Evolutionary conservation across 2,888 invertebrate species (phyloP).

Genomic region (Melieria omissa): DNA sequence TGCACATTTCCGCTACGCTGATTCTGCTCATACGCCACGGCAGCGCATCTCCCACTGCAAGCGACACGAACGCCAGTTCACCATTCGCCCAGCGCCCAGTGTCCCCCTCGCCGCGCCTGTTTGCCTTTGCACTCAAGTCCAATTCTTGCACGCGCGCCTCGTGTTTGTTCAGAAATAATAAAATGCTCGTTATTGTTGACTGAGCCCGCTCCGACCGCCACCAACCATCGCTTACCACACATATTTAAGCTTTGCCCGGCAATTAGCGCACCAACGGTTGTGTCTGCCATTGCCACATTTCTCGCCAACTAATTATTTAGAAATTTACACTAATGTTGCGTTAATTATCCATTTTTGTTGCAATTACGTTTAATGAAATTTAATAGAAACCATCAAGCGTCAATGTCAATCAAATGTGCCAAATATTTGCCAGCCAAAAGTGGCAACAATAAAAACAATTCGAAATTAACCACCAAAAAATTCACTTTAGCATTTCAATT

Average conservation of each 20-base stretch:
- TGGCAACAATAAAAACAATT: too few relatives aligned
- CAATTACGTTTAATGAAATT: slow-evolving; percentile 2
- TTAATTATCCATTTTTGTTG: slow-evolving; percentile 12
- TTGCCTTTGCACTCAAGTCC: neutral
- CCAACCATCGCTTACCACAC: neutral
- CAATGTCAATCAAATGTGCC: neutral
- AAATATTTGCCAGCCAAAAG: too few relatives aligned
- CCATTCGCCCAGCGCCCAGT: too few relatives aligned
- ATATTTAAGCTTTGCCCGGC: neutral
- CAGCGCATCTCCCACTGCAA: too few relatives aligned
- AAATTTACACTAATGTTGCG: slow-evolving; percentile 19
- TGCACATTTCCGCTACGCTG: slow-evolving; percentile 13
- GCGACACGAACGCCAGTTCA: too few relatives aligned
- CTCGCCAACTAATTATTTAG: slow-evolving; percentile 21
- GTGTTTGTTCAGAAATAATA: neutral
- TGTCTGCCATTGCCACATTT: slow-evolving; percentile 12
- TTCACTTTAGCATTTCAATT: too few relatives aligned
- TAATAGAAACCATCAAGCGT: neutral
- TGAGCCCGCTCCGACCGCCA: neutral
- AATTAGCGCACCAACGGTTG: neutral
- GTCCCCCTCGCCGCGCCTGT: neutral
- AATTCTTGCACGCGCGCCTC: neutral
- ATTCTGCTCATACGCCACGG: neutral
- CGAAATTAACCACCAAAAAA: too few relatives aligned
- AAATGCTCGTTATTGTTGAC: slow-evolving; percentile 3